phyloP scores from a whole-genome alignment of 2,113 vertebrate species.

The Hydrolagus affinis region DNA sequence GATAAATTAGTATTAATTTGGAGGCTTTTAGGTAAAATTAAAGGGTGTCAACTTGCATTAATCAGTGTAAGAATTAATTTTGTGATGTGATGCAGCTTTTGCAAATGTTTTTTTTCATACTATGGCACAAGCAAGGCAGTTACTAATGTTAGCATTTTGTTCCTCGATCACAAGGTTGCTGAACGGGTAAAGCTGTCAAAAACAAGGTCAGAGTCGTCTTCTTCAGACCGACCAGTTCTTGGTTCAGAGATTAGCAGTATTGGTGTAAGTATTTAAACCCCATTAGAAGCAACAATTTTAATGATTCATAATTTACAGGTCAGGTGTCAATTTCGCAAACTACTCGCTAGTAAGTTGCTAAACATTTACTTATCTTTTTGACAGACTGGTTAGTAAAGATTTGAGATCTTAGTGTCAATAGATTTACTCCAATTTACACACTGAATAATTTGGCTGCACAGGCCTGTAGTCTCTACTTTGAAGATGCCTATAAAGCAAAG shows the following conservation, averaged over 20 bases:
- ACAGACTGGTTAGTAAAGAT: background rate
- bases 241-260: conserved; percentile 82
- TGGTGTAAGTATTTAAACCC: conserved; percentile 58
- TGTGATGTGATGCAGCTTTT: conserved; percentile 30
- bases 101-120: conserved; percentile 33
- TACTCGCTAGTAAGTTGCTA: background rate
- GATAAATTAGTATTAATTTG: conserved; percentile 34
- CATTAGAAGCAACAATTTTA: background rate
- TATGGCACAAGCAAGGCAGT: background rate
- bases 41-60: conserved; percentile 33
- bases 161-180: conserved; percentile 60
- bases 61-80: conserved; percentile 38
- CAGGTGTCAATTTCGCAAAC: background rate
- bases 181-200: conserved; percentile 82
- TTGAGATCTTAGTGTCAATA: background rate
- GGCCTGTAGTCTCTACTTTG: background rate
- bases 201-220: conserved; percentile 72
- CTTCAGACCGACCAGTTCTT: conserved; percentile 71
- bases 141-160: background rate
- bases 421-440: background rate
- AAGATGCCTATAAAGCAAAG: background rate
- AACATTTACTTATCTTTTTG: background rate
- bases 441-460: background rate
- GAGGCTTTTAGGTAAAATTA: conserved; percentile 34
- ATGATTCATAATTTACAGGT: background rate